Evolutionary conservation across 1,140 invertebrate genomes (phyloP).

Genomic region (Idris sp.): DNA sequence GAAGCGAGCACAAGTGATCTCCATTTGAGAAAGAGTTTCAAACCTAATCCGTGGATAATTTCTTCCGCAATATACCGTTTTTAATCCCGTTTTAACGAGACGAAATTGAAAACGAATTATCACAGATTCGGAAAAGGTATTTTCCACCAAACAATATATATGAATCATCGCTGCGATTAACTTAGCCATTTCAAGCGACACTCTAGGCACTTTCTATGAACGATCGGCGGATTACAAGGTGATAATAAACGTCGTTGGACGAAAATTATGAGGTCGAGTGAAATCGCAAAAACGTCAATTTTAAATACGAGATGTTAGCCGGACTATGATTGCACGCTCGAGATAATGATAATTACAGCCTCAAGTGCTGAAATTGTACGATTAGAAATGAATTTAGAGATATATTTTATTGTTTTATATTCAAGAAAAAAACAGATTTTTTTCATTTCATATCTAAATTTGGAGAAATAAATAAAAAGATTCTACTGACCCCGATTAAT

Average conservation of each 20-base stretch:
- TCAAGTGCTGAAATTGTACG: conserved; percentile 38
- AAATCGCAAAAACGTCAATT: conserved; percentile 60
- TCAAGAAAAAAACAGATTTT: no score
- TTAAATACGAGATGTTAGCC: conserved; percentile 50
- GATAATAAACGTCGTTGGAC: conserved; percentile 50
- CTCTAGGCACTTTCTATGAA: conserved; percentile 54
- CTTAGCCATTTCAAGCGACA: conserved; percentile 34
- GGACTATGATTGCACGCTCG: conserved; percentile 12
- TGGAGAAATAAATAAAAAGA: no score
- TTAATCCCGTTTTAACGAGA: conserved; percentile 36
- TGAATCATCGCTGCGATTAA: no score
- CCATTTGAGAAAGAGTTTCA: conserved; percentile 5
- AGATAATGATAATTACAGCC: conserved; percentile 57
- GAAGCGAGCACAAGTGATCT: not conserved
- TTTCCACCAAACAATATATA: conserved; percentile 19
- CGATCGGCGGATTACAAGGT: conserved; percentile 49
- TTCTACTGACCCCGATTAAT: no score
- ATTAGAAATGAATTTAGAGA: conserved; percentile 30
- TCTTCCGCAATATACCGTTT: conserved; percentile 17
- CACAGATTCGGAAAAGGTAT: not conserved
- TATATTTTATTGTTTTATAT: no score
- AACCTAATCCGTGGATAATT: conserved; percentile 17
- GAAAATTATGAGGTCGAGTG: conserved; percentile 57
- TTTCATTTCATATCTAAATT: no score
- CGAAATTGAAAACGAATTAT: conserved; percentile 36